Conservation (phyloP, 1,140 invertebrate species). For the Neotoxoptera formosana region DNA sequence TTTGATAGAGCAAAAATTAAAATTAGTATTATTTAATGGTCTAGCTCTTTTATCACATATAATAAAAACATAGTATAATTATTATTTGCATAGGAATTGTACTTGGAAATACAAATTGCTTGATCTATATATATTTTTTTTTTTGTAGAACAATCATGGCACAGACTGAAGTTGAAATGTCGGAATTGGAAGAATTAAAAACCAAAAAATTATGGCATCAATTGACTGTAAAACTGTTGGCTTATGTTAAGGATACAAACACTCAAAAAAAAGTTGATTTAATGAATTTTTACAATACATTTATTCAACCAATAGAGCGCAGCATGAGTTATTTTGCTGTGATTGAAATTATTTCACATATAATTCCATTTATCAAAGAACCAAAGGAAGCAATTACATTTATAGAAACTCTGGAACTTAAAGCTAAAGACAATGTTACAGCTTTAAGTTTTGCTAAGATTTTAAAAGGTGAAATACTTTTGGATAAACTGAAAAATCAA, state of each 20-base stretch:
- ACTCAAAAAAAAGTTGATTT: slow-evolving; percentile 81
- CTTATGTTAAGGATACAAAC: slow-evolving; percentile 82
- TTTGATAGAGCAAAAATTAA: background rate
- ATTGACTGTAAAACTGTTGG: slow-evolving; percentile 84
- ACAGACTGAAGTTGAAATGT: slow-evolving; percentile 63
- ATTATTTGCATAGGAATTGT: background rate
- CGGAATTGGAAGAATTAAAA: slow-evolving; percentile 83
- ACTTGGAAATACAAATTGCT: background rate
- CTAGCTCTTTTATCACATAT: background rate
- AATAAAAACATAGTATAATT: background rate
- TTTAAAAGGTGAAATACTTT: slow-evolving; percentile 83
- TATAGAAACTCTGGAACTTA: slow-evolving; percentile 84
- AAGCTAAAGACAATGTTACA: slow-evolving; percentile 88
- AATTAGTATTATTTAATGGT: slow-evolving; percentile 15
- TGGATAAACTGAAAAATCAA: slow-evolving; percentile 83
- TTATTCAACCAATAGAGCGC: slow-evolving; percentile 92
- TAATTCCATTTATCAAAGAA: slow-evolving; percentile 82
- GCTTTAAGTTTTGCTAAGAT: slow-evolving; percentile 85
- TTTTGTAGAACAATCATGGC: slow-evolving; percentile 40
- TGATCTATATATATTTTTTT: background rate
- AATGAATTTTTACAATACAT: slow-evolving; percentile 89
- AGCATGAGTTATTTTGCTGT: slow-evolving; percentile 93
- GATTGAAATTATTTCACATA: slow-evolving; percentile 83
- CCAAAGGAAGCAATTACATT: slow-evolving; percentile 85
- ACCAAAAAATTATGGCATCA: slow-evolving; percentile 97